Conservation (phyloP, 2,113 vertebrate species). For the Neotoma lepida region DNA sequence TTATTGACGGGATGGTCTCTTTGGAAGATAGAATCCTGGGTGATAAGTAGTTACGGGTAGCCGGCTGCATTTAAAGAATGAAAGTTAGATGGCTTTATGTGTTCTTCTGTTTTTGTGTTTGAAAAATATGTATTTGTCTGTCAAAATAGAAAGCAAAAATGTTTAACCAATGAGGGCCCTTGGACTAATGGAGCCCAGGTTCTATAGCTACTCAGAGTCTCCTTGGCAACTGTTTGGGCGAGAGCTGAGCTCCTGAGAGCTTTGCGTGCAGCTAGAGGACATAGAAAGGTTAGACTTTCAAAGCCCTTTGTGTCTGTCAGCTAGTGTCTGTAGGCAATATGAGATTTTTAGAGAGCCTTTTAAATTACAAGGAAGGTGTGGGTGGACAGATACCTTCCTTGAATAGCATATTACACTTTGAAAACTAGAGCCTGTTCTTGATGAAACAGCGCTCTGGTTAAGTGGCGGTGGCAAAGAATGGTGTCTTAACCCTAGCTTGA, state of each 20-base stretch:
- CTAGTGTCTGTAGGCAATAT: background rate
- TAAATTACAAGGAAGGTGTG: slow-evolving; percentile 59
- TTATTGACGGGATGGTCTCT: slow-evolving; percentile 12
- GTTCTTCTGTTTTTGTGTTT: slow-evolving; percentile 65
- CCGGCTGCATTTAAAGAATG: background rate
- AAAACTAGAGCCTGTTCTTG: slow-evolving; percentile 43
- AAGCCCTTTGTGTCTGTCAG: slow-evolving; percentile 77
- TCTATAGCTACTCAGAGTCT: slow-evolving; percentile 68
- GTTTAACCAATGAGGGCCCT: slow-evolving; percentile 49
- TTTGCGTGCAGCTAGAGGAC: slow-evolving; percentile 67
- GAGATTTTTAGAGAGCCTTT: slow-evolving; percentile 53
- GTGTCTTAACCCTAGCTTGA: background rate
- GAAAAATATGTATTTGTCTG: slow-evolving; percentile 71
- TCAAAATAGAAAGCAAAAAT: slow-evolving; percentile 68
- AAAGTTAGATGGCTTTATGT: background rate
- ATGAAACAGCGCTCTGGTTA: slow-evolving; percentile 33
- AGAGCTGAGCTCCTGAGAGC: slow-evolving; percentile 45
- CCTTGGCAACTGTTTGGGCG: slow-evolving; percentile 80
- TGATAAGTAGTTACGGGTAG: background rate
- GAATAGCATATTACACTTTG: slow-evolving; percentile 55
- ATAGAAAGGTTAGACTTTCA: slow-evolving; percentile 70
- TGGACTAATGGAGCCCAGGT: slow-evolving; percentile 74
- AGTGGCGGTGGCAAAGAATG: slow-evolving; percentile 37
- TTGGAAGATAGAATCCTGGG: background rate
- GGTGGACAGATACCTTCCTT: slow-evolving; percentile 63